phyloP scores from a whole-genome alignment of 2,797 vertebrate genomes.

The Gambusia yucatana region DNA sequence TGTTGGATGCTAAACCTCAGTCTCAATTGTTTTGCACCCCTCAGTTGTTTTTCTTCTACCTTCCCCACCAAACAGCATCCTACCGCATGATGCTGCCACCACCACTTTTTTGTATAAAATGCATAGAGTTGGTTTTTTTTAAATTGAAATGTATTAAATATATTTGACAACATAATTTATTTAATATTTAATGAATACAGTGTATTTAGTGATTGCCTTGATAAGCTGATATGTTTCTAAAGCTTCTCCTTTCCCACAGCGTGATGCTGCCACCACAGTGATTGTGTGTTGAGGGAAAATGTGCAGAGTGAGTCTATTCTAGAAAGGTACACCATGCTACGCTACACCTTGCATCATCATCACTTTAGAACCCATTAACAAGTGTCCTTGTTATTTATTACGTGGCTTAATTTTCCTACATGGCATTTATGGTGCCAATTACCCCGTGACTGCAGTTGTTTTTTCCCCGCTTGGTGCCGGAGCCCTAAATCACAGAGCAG shows the following conservation, averaged over 20 bases:
- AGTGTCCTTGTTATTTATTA: constrained; percentile 76
- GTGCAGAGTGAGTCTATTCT: constrained; percentile 28
- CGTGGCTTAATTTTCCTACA: constrained; percentile 75
- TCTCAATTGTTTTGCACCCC: not conserved
- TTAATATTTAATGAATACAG: not conserved
- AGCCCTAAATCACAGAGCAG: constrained; percentile 76
- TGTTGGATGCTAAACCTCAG: not conserved
- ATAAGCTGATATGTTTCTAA: not conserved
- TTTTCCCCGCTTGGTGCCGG: constrained; percentile 69
- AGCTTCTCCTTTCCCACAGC: not conserved
- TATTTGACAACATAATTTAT: not conserved
- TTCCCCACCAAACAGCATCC: not conserved
- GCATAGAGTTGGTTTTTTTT: not conserved
- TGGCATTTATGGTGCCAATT: constrained; percentile 77
- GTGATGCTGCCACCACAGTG: not conserved
- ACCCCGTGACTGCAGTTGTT: constrained; percentile 75
- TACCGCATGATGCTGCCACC: not conserved
- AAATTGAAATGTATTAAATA: not conserved
- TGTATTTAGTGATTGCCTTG: not conserved
- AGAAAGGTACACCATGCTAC: constrained; percentile 1
- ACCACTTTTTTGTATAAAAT: not conserved
- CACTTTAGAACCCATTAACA: constrained; percentile 65
- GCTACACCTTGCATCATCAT: constrained; percentile 65
- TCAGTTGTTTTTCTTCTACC: not conserved
- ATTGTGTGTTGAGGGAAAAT: not conserved